Conservation (phyloP, 2,797 vertebrate genomes). For the Pterois miles region DNA sequence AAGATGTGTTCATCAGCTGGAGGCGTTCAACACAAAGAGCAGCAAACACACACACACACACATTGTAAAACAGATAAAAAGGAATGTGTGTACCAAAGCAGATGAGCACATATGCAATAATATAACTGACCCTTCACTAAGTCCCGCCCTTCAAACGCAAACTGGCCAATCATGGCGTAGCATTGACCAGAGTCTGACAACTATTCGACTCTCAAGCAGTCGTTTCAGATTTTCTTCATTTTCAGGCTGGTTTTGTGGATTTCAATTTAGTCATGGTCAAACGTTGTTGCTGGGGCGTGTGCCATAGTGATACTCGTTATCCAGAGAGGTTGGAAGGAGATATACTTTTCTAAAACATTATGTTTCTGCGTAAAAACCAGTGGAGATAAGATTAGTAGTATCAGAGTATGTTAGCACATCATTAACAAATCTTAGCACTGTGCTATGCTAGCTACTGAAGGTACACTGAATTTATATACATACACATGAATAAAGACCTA, state of each 20-base stretch:
- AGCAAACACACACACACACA: background rate
- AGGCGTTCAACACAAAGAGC: conserved; percentile 8
- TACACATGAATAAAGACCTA: no score
- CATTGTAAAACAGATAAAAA: background rate
- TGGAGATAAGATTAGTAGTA: no score
- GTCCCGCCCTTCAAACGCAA: background rate
- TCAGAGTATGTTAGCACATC: no score
- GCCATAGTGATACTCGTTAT: background rate
- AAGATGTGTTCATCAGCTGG: conserved; percentile 16
- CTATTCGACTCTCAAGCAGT: no score
- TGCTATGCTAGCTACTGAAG: no score
- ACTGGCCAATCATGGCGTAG: background rate
- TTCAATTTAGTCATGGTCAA: background rate
- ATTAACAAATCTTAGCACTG: no score
- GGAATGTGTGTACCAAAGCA: background rate
- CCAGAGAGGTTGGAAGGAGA: rapidly evolving
- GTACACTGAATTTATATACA: no score
- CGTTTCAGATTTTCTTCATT: rapidly evolving
- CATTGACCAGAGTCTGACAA: no score
- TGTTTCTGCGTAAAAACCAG: no score
- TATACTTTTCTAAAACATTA: no score
- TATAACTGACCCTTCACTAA: background rate
- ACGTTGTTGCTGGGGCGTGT: background rate
- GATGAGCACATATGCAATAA: background rate
- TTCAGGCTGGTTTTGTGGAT: background rate